These are phyloP conservation scores for Phoenicopterus ruber DNA, from an alignment of 2,113 vertebrate genomes.

Conservation along the genomic window DNA sequence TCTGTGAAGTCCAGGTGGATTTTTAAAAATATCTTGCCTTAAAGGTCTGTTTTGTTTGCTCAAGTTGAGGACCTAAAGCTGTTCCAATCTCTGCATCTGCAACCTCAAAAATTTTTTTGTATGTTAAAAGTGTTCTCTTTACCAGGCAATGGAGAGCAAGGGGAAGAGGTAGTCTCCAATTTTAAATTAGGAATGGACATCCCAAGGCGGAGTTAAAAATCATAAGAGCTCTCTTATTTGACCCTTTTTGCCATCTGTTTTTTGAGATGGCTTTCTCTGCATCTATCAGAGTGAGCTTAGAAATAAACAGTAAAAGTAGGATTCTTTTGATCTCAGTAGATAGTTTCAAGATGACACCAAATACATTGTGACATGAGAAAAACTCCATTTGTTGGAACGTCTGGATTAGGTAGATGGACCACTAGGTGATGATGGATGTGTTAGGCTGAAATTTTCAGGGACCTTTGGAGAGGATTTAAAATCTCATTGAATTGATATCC, in stretches of 20 bases:
- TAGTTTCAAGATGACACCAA: background rate
- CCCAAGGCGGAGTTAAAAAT: background rate
- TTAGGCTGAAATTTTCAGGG: background rate
- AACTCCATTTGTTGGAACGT: background rate
- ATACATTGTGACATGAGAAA: background rate
- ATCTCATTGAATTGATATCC: background rate
- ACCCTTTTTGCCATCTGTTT: background rate
- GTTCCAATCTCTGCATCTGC: background rate
- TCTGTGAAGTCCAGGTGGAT: background rate
- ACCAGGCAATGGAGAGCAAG: background rate
- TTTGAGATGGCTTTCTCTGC: background rate
- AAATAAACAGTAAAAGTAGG: background rate
- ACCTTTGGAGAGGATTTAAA: background rate
- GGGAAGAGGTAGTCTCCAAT: background rate
- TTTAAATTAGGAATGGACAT: background rate
- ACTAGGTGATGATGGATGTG: background rate
- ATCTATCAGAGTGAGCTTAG: background rate
- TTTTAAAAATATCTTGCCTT: background rate
- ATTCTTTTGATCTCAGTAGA: background rate
- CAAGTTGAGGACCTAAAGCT: background rate
- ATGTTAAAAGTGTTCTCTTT: background rate
- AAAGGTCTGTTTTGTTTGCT: background rate
- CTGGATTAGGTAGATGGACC: background rate
- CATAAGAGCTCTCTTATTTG: background rate
- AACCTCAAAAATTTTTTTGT: background rate